Conservation (phyloP, 2,888 invertebrate species). For the Acleris holmiana region DNA sequence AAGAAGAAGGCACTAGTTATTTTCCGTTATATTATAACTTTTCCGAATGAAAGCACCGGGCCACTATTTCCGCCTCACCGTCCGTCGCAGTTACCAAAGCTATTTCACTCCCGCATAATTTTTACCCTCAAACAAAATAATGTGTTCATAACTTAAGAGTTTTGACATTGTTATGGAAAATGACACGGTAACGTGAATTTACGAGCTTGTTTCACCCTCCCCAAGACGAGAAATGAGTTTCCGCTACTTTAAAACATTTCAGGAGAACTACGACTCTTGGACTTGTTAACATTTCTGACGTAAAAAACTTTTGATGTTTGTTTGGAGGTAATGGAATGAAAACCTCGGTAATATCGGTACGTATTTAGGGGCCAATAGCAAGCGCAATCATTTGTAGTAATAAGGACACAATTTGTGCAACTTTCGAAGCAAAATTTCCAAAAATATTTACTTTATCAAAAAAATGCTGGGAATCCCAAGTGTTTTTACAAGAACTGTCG, state of each 20-base stretch:
- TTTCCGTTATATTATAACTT: constrained; percentile 8
- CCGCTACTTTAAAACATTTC: constrained; percentile 61
- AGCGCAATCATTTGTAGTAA: too few species aligned
- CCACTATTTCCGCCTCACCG: constrained; percentile 22
- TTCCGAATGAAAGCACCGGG: not conserved
- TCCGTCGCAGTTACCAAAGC: constrained; percentile 21
- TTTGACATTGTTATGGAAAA: constrained; percentile 66
- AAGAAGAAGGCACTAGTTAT: not conserved
- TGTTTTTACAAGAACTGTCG: too few species aligned
- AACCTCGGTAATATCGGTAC: not conserved
- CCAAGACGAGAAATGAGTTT: constrained; percentile 63
- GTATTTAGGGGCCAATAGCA: too few species aligned
- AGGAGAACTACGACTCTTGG: constrained; percentile 45
- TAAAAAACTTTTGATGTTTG: constrained; percentile 18
- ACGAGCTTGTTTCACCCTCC: constrained; percentile 56
- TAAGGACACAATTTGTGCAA: too few species aligned
- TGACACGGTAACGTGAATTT: constrained; percentile 67
- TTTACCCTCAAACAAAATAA: constrained; percentile 54
- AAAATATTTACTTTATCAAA: too few species aligned
- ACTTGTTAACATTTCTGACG: constrained; percentile 22
- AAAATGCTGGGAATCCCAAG: too few species aligned
- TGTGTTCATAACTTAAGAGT: constrained; percentile 58
- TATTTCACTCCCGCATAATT: constrained; percentile 35
- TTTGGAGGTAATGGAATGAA: constrained; percentile 3
- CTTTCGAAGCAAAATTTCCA: too few species aligned